These are phyloP conservation scores for Bubo blakistoni DNA, from an alignment of 2,113 vertebrate species.

Conservation along the genomic window DNA sequence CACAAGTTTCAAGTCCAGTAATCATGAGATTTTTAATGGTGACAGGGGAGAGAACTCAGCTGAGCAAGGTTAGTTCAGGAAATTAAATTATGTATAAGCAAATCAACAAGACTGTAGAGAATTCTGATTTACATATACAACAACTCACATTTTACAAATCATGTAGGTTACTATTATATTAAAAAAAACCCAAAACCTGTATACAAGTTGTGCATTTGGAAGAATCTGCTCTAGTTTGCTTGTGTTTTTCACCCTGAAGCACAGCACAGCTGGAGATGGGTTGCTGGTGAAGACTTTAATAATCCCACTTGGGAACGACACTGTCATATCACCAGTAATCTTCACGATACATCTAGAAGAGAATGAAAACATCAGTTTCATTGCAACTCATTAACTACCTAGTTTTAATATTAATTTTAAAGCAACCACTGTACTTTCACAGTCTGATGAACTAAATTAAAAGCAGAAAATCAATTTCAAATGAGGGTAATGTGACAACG, in stretches of 20 bases:
- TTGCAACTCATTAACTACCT: background rate
- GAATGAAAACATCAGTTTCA: conserved; percentile 3
- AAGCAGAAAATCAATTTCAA: background rate
- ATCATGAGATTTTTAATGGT: background rate
- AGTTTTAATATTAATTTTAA: background rate
- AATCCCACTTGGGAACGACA: conserved; percentile 95
- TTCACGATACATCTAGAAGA: conserved; percentile 91
- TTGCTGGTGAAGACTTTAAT: conserved; percentile 95
- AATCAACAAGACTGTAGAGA: background rate
- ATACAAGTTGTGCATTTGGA: conserved; percentile 91
- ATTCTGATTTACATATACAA: background rate
- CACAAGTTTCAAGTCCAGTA: background rate
- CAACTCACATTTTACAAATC: background rate
- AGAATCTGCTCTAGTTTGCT: conserved; percentile 91
- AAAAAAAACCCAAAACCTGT: conserved; percentile 79
- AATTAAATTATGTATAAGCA: background rate
- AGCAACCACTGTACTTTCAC: background rate
- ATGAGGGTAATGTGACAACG: background rate
- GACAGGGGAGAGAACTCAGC: background rate
- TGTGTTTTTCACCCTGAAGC: conserved; percentile 92
- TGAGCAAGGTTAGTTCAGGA: background rate
- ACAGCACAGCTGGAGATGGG: conserved; percentile 83
- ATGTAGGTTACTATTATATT: background rate
- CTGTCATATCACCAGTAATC: conserved; percentile 96
- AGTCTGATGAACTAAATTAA: background rate